Evolutionary conservation across 2,797 vertebrate species (phyloP).

Genomic region (Centropyge bicolor): DNA sequence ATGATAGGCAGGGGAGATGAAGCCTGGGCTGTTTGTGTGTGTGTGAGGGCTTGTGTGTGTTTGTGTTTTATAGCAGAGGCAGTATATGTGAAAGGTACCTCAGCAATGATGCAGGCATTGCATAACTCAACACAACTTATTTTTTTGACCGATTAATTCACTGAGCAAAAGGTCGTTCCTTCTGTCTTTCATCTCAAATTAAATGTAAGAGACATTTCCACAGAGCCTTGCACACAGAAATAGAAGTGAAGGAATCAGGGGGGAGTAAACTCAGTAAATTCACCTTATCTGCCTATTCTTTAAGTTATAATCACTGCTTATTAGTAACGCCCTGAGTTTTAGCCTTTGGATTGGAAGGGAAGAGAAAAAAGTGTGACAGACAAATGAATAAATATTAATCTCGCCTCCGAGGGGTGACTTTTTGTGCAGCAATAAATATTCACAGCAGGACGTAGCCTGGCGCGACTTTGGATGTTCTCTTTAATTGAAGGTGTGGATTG

Average conservation of each 20-base stretch:
- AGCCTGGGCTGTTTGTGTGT: constrained; percentile 32
- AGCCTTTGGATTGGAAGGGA: constrained; percentile 31
- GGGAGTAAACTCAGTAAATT: constrained; percentile 1
- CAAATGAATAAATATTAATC: constrained; percentile 59
- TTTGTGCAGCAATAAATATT: constrained; percentile 62
- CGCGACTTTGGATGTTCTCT: constrained; percentile 43
- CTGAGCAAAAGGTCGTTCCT: not conserved
- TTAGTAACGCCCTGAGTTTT: constrained; percentile 34
- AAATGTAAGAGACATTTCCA: not conserved
- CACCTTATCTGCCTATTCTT: constrained; percentile 13
- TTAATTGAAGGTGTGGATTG: constrained; percentile 67
- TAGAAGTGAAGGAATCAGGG: not conserved
- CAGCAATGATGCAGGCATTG: not conserved
- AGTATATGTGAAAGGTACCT: not conserved
- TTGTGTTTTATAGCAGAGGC: constrained; percentile 12
- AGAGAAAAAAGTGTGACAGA: constrained; percentile 6
- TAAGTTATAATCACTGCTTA: constrained; percentile 35
- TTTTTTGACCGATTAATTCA: not conserved
- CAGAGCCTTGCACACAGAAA: not conserved
- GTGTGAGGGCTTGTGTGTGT: constrained; percentile 27
- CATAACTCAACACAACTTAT: not conserved
- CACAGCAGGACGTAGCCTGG: constrained; percentile 43
- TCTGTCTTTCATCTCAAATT: not conserved
- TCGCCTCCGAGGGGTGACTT: constrained; percentile 41
- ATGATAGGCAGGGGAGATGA: constrained; percentile 55